Evolutionary conservation across 2,113 vertebrate genomes (phyloP).

Genomic region (Toxotes jaculatrix): DNA sequence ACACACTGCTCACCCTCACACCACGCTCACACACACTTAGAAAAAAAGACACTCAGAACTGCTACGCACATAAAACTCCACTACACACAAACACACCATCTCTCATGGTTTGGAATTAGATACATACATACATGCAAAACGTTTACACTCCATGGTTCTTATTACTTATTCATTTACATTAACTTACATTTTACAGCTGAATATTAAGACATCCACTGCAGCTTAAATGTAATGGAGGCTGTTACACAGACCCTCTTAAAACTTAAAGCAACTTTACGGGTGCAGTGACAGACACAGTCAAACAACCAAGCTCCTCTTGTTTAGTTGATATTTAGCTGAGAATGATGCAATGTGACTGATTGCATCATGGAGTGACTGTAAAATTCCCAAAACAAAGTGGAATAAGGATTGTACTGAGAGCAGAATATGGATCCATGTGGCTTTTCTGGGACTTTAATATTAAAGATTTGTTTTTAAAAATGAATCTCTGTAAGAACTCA

Average conservation of each 20-base stretch:
- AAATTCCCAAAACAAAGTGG: not conserved
- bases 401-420: not conserved
- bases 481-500: no score
- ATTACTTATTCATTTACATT: slow-evolving; percentile 45
- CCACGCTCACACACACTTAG: slow-evolving; percentile 41
- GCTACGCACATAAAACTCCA: not conserved
- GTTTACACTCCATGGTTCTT: not conserved
- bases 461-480: no score
- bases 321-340: not conserved
- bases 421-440: not conserved
- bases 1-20: slow-evolving; percentile 61
- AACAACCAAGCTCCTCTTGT: not conserved
- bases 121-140: slow-evolving; percentile 7
- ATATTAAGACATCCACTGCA: slow-evolving; percentile 9
- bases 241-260: slow-evolving; percentile 17
- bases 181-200: not conserved
- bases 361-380: no score
- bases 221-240: not conserved
- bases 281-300: slow-evolving; percentile 8
- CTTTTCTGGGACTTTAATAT: not conserved
- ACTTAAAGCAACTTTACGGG: slow-evolving; percentile 10
- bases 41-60: slow-evolving; percentile 37
- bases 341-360: not conserved
- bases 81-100: slow-evolving; percentile 14
- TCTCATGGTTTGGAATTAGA: slow-evolving; percentile 17